phyloP scores from a whole-genome alignment of 2,113 vertebrate species.

The Leucopsar rothschildi region DNA sequence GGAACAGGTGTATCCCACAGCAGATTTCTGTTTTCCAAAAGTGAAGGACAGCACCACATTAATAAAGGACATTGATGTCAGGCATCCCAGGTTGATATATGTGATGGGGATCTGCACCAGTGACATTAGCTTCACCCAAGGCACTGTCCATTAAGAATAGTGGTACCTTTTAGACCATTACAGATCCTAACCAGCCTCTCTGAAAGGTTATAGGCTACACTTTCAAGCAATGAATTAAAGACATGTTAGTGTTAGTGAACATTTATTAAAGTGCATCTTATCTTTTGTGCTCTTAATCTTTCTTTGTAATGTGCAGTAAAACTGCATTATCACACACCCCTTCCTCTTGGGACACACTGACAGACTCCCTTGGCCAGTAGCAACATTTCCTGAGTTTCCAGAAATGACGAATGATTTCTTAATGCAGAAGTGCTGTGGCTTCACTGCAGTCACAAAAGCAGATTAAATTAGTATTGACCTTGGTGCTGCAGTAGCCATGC shows the following conservation, averaged over 20 bases:
- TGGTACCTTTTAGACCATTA: not conserved
- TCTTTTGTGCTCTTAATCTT: not conserved
- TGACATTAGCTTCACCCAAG: not conserved
- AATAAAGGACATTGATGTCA: not conserved
- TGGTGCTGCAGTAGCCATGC: not conserved
- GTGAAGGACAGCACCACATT: not conserved
- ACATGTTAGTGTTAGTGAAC: not conserved
- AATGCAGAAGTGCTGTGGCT: constrained; percentile 26
- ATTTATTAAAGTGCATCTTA: constrained; percentile 28
- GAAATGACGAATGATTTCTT: constrained; percentile 53
- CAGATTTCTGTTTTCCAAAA: not conserved
- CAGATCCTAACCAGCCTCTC: not conserved
- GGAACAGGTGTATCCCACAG: not conserved
- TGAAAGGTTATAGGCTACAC: not conserved
- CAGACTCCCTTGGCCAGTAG: not conserved
- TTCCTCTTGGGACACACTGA: not conserved
- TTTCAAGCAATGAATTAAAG: constrained; percentile 5
- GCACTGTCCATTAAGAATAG: not conserved
- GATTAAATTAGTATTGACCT: constrained; percentile 67
- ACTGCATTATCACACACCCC: not conserved
- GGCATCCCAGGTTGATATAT: not conserved
- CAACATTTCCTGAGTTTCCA: constrained; percentile 38
- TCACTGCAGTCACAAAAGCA: constrained; percentile 52
- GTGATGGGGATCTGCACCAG: not conserved
- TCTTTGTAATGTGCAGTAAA: not conserved